phyloP scores from a whole-genome alignment of 2,113 vertebrate species.

The Hyla sarda region DNA sequence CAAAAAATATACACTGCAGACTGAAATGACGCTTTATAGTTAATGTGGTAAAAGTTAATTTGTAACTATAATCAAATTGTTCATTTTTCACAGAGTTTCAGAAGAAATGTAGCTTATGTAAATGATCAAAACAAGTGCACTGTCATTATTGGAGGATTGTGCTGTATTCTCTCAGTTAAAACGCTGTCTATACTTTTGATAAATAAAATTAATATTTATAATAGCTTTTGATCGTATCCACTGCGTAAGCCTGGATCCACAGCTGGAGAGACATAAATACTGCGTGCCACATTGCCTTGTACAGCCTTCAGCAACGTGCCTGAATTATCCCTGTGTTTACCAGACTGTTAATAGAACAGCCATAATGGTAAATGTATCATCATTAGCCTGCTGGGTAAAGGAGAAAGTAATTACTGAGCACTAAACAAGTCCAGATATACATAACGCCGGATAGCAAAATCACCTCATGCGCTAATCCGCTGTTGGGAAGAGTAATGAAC shows the following conservation, averaged over 20 bases:
- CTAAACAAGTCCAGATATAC: constrained; percentile 37
- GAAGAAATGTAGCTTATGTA: background rate
- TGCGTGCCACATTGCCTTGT: constrained; percentile 11
- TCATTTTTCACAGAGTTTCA: background rate
- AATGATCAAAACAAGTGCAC: background rate
- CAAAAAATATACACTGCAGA: background rate
- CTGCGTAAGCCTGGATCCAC: background rate
- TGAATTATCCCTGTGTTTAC: constrained; percentile 41
- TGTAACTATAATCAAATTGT: background rate
- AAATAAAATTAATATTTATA: background rate
- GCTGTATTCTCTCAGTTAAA: background rate
- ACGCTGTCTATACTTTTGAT: background rate
- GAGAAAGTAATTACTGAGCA: constrained; percentile 48
- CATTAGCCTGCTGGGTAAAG: constrained; percentile 44
- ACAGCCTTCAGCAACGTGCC: constrained; percentile 29
- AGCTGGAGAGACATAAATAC: constrained; percentile 25
- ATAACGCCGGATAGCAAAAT: background rate
- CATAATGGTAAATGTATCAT: constrained; percentile 55
- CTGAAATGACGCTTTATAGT: background rate
- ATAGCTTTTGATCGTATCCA: background rate
- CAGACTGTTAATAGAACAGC: constrained; percentile 45
- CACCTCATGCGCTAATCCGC: constrained; percentile 22
- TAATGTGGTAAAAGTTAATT: background rate
- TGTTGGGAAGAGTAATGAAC: constrained; percentile 37
- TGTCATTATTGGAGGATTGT: background rate